Evolutionary conservation across 2,113 vertebrate species (phyloP), one percentile per base, ranked within the genome.

Genomic region (Thalassarche chlororhynchos): DNA sequence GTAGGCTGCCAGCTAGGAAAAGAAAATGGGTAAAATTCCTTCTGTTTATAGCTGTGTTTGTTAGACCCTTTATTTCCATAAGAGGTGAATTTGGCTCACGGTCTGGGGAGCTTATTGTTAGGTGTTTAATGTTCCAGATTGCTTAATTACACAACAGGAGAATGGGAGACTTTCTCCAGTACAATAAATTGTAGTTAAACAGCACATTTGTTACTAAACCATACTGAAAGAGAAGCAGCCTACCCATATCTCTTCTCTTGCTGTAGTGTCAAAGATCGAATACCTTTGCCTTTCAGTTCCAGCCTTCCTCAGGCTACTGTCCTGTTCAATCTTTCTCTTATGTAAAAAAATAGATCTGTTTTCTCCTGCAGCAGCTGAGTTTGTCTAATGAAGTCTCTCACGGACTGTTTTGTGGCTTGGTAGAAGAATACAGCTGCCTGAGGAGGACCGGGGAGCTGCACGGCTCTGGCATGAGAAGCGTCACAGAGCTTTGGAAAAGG

Each of bases 311-410:
- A n/a, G 61, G 66, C 88, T 89, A 16, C 57, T 46, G 36, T 65
- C 34, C 51, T 42, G 16, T 49, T 46, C 60, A 34, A 4, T 75
- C 60, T 70, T 64, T 60, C 71, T 71, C 26, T 26, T 25, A 8
- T 1, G 9, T 10, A 15, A 54, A 42, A 44, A 36, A 21, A 34
- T 0, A 20, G 6, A 8, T 46, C 2, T 23, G 2, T 68, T 58
- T 82, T 61, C 38, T 66, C 38, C 62, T 49, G 40, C 62, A 66
- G 87, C 66, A 36, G 42, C 71, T 29, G 65, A 47, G 51, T 32
- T 66, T 51, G 21, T 49, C 20, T 89, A 12, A 38, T 36, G 61
- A 61, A 65, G 49, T 44, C 44, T 87, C 36, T 46, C 3, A 1
- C 1, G 5, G 32, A 32, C 25, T 40, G 25, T 16, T 61, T 29